Conservation (phyloP, 1,140 invertebrate species). For the Nylanderia fulva region DNA sequence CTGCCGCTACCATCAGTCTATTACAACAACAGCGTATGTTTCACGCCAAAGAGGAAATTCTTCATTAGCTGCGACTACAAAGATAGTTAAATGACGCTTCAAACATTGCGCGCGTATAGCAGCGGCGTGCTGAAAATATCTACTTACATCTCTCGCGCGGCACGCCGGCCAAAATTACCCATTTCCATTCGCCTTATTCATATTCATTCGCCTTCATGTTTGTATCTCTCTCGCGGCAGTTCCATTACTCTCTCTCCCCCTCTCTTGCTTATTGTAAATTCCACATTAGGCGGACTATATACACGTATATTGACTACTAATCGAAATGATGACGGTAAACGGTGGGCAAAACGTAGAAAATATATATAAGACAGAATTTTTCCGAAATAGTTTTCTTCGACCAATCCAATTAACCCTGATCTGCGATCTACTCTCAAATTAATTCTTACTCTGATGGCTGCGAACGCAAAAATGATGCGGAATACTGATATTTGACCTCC, state of each 20-base stretch:
- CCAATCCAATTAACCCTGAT: conserved; percentile 66
- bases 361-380: neutral
- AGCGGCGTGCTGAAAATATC: conserved; percentile 25
- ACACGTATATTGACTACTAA: conserved; percentile 8
- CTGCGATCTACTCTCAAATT: conserved; percentile 53
- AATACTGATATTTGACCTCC: conserved; percentile 1
- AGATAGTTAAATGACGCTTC: conserved; percentile 37
- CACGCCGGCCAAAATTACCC: conserved; percentile 10
- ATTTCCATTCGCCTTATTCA: conserved; percentile 38
- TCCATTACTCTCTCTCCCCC: neutral
- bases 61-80: conserved; percentile 19
- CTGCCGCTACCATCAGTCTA: neutral
- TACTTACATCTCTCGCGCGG: neutral
- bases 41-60: neutral
- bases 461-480: neutral
- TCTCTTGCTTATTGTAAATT: neutral
- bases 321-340: neutral
- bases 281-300: neutral
- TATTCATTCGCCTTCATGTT: conserved; percentile 21
- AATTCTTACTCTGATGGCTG: conserved; percentile 35
- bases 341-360: neutral
- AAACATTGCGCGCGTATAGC: conserved; percentile 8
- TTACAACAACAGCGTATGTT: neutral
- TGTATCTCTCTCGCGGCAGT: neutral
- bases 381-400: conserved; percentile 5